Conservation (phyloP, 2,888 invertebrate species). For the Dioctria rufipes region DNA sequence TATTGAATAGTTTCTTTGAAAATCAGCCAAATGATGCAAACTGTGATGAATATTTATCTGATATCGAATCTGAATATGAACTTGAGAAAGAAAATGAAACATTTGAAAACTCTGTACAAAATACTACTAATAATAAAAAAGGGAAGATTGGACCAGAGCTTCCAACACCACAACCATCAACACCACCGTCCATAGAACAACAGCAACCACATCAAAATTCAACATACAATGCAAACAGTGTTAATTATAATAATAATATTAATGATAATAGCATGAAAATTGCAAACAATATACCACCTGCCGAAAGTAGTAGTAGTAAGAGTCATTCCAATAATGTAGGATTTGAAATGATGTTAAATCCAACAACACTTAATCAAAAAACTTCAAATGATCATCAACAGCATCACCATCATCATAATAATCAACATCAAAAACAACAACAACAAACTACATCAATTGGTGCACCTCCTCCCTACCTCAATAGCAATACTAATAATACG, state of each 20-base stretch:
- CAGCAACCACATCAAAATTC: too few species aligned
- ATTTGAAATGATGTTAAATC: conserved; percentile 50
- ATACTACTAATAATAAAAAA: background rate
- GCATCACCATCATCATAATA: too few species aligned
- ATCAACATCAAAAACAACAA: too few species aligned
- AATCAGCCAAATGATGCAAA: conserved; percentile 6
- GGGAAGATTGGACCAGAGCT: too few species aligned
- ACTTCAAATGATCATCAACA: conserved; percentile 14
- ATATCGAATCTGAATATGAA: conserved; percentile 48
- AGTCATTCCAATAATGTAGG: conserved; percentile 6
- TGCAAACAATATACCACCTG: background rate
- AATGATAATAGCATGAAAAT: conserved; percentile 11
- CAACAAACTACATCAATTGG: conserved; percentile 22
- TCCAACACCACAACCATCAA: background rate
- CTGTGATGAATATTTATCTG: conserved; percentile 24
- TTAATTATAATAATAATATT: conserved; percentile 17
- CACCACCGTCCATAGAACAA: background rate
- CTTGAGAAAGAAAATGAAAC: conserved; percentile 12
- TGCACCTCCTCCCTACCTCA: conserved; percentile 27
- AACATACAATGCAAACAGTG: background rate
- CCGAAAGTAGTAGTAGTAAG: background rate
- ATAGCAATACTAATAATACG: background rate
- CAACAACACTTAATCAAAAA: background rate
- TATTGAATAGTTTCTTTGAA: conserved; percentile 72
- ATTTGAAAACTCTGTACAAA: background rate